Conservation (phyloP, 2,888 invertebrate genomes). For the Leucophenga maculata region DNA sequence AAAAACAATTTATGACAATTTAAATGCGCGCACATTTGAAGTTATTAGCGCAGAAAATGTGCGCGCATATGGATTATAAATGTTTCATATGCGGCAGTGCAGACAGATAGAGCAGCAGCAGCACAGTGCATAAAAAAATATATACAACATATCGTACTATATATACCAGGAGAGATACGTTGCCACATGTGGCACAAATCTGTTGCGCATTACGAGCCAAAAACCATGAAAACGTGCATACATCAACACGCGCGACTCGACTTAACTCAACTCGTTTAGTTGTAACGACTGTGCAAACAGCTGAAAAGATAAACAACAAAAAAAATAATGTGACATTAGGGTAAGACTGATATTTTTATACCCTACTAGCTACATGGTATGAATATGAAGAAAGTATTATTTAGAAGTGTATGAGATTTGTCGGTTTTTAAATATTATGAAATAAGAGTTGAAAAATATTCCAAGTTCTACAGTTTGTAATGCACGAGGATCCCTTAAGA, state of each 20-base stretch:
- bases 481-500: too few species aligned
- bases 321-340: background rate
- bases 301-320: conserved; percentile 7
- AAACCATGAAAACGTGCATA: conserved; percentile 34
- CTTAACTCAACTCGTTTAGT: too few species aligned
- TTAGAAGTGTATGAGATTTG: too few species aligned
- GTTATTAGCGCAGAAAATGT: conserved; percentile 59
- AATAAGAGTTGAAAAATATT: too few species aligned
- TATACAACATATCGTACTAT: background rate
- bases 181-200: conserved; percentile 53
- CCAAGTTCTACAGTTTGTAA: too few species aligned
- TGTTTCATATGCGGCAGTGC: conserved; percentile 25
- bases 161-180: conserved; percentile 25
- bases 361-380: too few species aligned
- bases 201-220: conserved; percentile 36
- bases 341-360: too few species aligned
- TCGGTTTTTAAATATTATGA: too few species aligned
- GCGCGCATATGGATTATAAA: conserved; percentile 55
- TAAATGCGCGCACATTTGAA: conserved; percentile 61
- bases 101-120: conserved; percentile 1
- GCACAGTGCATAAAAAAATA: too few species aligned
- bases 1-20: conserved; percentile 60
- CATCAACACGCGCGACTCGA: conserved; percentile 19
- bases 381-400: too few species aligned
- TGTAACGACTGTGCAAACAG: conserved; percentile 6